Base-by-base conservation (phyloP, 2,113 vertebrate genomes). In the Peromyscus leucopus region DNA sequence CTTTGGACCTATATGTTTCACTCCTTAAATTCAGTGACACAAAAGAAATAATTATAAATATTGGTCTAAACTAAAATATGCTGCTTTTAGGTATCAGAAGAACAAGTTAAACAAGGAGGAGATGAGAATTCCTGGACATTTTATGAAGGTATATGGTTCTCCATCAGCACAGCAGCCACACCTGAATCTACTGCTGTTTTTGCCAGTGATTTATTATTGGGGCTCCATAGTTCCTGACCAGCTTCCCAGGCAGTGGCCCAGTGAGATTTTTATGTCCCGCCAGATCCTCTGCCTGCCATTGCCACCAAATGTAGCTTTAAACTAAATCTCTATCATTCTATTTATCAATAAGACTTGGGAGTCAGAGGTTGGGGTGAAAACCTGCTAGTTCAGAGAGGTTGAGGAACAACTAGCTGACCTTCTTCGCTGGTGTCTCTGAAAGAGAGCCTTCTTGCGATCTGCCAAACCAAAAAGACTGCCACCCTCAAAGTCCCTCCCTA, bases 51-150 rank as follows among this genome's bases (percentile, higher is more conserved):
- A 28, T 76, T 57, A 21, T 10, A 48, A 76, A 65, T 93, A 79
- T 76, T 87, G n/a, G n/a, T 93, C 33, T 79, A 91, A 80, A 89
- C 4, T 65, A 86, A 94, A 95, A 92, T 46, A 59, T 74, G 36
- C 22, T 95, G 39, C 72, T 65, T 93, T 55, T 28, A 82, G 31
- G 22, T 28, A 96, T 72, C 31, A 78, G 83, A 84, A 92, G 28
- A 91, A 79, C 92, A 89, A 74, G 75, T 91, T 55, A 26, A 5
- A 19, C 24, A 57, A 17, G 7, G 36, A 51, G 24, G 78, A 95
- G 89, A 92, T 7, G 42, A 95, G 42, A 96, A 92, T 51, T 86
- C 59, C 90, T 36, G 39, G 79, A 74, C 93, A 86, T 82, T 42
- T 46, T 72, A 76, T 51, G 76, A 21, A 69, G 65, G 65, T 15